Percentiles rank a stretch among this genome's conserved stretches.
Evolutionary conservation across 2,113 vertebrate species (phyloP).

Genomic region (Lonchura striata): DNA sequence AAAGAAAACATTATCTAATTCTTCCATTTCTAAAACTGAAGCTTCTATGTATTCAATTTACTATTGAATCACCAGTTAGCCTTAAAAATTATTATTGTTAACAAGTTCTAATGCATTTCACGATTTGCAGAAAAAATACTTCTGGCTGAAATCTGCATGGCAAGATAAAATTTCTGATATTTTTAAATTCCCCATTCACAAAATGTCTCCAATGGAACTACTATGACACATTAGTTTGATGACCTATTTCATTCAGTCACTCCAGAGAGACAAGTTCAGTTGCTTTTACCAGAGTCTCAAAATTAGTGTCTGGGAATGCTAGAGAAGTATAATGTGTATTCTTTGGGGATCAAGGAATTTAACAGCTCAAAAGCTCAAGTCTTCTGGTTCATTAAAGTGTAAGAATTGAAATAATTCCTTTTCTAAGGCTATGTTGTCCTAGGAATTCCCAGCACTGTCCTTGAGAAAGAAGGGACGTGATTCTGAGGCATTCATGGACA

Average conservation of each 20-base stretch:
- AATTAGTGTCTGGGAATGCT: background rate
- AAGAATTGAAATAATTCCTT: background rate
- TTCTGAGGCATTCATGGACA: background rate
- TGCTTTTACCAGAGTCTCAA: constrained; percentile 1
- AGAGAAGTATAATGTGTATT: background rate
- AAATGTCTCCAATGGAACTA: background rate
- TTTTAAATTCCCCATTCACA: background rate
- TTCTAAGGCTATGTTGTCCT: background rate
- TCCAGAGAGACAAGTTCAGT: background rate
- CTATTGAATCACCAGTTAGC: background rate
- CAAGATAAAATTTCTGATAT: background rate
- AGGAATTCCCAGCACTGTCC: background rate
- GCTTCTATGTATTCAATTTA: background rate
- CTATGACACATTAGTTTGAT: background rate
- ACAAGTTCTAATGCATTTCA: background rate
- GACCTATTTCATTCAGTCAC: background rate
- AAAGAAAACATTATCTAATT: background rate
- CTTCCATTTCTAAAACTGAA: background rate
- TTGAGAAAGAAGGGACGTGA: background rate
- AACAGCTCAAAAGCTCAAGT: background rate
- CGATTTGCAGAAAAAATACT: background rate
- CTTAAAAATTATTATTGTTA: background rate
- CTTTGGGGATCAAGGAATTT: background rate
- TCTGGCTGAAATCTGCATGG: background rate
- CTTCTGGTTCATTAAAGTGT: background rate